Base-by-base conservation (phyloP, 2,113 vertebrate species). In the Sylvia atricapilla region DNA sequence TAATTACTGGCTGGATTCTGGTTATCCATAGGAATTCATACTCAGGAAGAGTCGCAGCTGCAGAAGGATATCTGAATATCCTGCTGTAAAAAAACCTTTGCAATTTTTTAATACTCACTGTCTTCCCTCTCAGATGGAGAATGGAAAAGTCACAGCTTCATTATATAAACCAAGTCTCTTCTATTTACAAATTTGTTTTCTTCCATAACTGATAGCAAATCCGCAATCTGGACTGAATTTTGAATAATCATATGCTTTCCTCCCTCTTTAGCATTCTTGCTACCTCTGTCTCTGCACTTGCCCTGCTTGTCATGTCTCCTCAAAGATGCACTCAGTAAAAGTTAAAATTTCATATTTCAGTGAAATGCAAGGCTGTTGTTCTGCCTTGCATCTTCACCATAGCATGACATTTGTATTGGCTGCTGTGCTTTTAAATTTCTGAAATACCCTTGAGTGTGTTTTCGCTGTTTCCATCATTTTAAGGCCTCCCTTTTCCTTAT, bases 401-500 rank as follows among this genome's bases (percentile, higher is more conserved):
- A 83, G 46, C 10, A 47, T 39, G 43, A 76, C 21, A 80, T 82
- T 66, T 85, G 67, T 43, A 55, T 52, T 85, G 50, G 39, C 70
- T 90, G 27, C 37, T 67, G 27, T 69, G 49, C 50, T 85, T 96
- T 41, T 28, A 86, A 58, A 88, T 90, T 95, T 94, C 85, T 70
- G 59, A 90, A 90, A 74, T 86, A 86, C 72, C 39, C 67, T 56
- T 53, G 78, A 66, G 85, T 60, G 78, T 74, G 24, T 31, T 91
- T 93, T 83, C 64, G 24, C 31, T 77, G 77, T 88, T 95, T 94
- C 35, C 70, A 91, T 44, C 25, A 68, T 83, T 91, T 97, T 85
- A 91, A 90, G 50, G 46, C 78, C 78, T 88, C 33, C 5, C 3
- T 93, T 89, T 96, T 90, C 68, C 90, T 95, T 88, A 90, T 67